phyloP scores from a whole-genome alignment of 2,113 vertebrate genomes.

The Lagopus muta region DNA sequence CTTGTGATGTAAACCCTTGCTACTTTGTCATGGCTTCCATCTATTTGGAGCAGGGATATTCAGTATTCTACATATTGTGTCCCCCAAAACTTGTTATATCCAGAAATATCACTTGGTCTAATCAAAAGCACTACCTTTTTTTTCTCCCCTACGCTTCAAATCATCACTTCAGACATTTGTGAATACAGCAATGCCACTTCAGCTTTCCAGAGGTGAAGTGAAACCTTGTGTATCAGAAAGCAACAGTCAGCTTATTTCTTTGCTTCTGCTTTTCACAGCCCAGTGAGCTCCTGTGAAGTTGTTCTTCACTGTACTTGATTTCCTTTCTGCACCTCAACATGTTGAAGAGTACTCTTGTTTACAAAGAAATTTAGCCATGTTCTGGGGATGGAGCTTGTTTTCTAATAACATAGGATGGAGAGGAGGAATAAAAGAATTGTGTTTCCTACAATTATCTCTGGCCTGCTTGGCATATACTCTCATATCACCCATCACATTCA shows the following conservation, averaged over 20 bases:
- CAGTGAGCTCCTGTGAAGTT: neutral
- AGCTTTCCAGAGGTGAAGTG: neutral
- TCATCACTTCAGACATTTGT: neutral
- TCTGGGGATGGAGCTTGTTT: neutral
- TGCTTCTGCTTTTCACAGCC: neutral
- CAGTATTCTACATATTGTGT: neutral
- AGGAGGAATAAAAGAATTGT: neutral
- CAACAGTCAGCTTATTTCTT: neutral
- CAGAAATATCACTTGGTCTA: neutral
- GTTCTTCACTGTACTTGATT: neutral
- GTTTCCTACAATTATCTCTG: neutral
- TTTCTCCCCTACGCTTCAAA: neutral
- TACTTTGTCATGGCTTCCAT: neutral
- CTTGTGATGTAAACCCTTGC: neutral
- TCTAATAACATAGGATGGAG: neutral
- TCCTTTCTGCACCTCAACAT: neutral
- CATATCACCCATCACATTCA: too few species aligned
- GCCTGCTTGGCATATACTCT: rapidly evolving
- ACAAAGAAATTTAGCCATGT: neutral
- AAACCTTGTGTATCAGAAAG: neutral
- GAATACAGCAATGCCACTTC: neutral
- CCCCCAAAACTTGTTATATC: neutral
- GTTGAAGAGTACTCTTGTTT: neutral
- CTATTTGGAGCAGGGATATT: neutral
- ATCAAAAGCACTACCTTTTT: neutral